Percentiles rank a stretch among this genome's conserved stretches.
phyloP scores from a whole-genome alignment of 2,113 vertebrate species.

The Origma solitaria region DNA sequence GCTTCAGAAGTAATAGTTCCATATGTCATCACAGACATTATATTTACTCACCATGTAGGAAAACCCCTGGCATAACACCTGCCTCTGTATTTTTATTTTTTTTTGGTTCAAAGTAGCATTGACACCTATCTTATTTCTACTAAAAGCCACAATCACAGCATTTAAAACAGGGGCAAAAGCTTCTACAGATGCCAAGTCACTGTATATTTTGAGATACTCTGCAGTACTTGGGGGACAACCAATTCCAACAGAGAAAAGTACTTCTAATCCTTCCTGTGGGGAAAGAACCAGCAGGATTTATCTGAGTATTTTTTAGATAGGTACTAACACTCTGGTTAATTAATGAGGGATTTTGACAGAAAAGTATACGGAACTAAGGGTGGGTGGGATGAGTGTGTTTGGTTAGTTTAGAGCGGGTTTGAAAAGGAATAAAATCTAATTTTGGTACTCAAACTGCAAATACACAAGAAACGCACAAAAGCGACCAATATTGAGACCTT shows the following conservation, averaged over 20 bases:
- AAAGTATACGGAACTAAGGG: not conserved
- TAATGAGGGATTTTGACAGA: not conserved
- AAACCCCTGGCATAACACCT: not conserved
- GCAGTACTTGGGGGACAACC: not conserved
- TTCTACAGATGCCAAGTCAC: not conserved
- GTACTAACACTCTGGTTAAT: not conserved
- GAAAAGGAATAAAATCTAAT: not conserved
- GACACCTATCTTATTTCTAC: not conserved
- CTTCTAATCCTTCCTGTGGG: not conserved
- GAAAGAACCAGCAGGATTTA: not conserved
- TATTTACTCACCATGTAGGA: not conserved
- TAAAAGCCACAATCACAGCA: not conserved
- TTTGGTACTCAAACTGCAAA: not conserved
- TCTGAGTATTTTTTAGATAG: not conserved
- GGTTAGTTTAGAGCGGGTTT: not conserved
- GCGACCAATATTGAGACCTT: fast-evolving
- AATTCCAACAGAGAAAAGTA: not conserved
- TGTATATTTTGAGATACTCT: not conserved
- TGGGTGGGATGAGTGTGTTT: no score
- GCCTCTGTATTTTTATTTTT: not conserved
- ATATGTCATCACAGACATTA: not conserved
- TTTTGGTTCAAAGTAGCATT: not conserved
- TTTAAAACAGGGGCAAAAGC: not conserved
- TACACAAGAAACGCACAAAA: not conserved
- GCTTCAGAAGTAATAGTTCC: not conserved